Conservation (phyloP, 2,797 vertebrate species). For the Picus viridis region DNA sequence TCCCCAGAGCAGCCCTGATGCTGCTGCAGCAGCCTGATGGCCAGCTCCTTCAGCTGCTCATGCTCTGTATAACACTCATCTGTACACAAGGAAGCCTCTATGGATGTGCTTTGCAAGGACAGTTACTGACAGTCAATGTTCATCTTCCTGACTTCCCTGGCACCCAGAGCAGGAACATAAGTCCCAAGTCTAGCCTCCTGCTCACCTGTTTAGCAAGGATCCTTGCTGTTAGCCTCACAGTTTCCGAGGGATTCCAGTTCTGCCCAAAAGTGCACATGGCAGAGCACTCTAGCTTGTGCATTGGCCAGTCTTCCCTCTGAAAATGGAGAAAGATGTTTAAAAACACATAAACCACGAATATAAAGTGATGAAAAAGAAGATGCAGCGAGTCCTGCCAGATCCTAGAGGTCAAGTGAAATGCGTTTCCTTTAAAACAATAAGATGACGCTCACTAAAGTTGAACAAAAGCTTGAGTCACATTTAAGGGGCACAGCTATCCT, state of each 20-base stretch:
- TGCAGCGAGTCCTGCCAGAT: slow-evolving; percentile 23
- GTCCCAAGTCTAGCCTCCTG: background rate
- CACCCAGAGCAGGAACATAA: background rate
- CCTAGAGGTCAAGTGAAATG: slow-evolving; percentile 70
- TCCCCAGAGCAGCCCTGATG: fast-evolving
- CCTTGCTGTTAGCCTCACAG: slow-evolving; percentile 88
- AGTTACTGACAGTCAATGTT: background rate
- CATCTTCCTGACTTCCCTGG: slow-evolving; percentile 37
- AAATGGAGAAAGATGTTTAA: slow-evolving; percentile 29
- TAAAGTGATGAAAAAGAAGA: slow-evolving; percentile 40
- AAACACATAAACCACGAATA: background rate
- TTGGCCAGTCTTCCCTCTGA: slow-evolving; percentile 92
- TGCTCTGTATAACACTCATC: background rate
- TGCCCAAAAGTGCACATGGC: slow-evolving; percentile 89
- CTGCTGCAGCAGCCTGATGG: background rate
- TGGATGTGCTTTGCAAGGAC: background rate
- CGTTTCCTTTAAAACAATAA: slow-evolving; percentile 75
- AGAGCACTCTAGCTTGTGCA: slow-evolving; percentile 96
- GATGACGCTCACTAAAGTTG: slow-evolving; percentile 9
- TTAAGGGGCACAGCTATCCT: slow-evolving; percentile 31
- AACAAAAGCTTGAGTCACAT: slow-evolving; percentile 55
- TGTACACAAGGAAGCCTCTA: background rate
- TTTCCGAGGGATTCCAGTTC: slow-evolving; percentile 94
- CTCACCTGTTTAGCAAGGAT: slow-evolving; percentile 92
- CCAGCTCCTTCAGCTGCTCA: background rate